Evolutionary conservation across 2,797 vertebrate species (phyloP), one percentile per base, ranked within the genome.

Genomic region (Lacerta viridis): DNA sequence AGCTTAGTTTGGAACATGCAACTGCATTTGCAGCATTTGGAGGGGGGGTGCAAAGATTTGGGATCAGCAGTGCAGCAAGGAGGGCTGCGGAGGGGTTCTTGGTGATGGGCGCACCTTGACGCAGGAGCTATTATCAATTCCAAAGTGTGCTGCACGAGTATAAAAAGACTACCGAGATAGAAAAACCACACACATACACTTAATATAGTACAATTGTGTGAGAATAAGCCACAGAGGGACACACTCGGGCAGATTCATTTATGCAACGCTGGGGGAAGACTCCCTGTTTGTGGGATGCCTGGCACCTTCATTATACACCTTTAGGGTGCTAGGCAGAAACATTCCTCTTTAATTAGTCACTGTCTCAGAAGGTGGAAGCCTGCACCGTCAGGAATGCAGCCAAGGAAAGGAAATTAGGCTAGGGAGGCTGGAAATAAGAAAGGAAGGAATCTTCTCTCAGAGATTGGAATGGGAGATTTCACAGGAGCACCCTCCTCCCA

Each of bases 181-280:
- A 29, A 43, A 39, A n/a, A 83, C 29, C 29, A 36, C 7, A 43
- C 8, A 5, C 27, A 39, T 2, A 41, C 5, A 50, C 66, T 39
- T 55, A 71, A 87, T 29, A 41, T 59, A 71, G 80, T n/a, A 72
- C n/a, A 59, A 1, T 0, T 79, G 68, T 69, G 80, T 15, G 46
- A 88, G 27, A 72, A 33, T 33, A 78, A 92, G 50, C 17, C 43
- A 76, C n/a, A 36, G 11, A 15, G 43, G n/a, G 33, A 43, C 3
- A 29, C 13, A 69, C 23, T 46, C 43, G 13, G 64, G 75, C 59
- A 87, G 72, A 90, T n/a, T 71, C 78, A 85, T 91, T 90, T 25
- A 17, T 76, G 78, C 78, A 59, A 36, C 33, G 36, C 0, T 0
- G 68, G 8, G 64, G 39, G n/a, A 89, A 25, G 3, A 20, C 29